A percentile compares a stretch with the other conserved stretches of the same genome.
Evolutionary conservation across 2,888 invertebrate species (phyloP).

Genomic region (Agrochola lota): DNA sequence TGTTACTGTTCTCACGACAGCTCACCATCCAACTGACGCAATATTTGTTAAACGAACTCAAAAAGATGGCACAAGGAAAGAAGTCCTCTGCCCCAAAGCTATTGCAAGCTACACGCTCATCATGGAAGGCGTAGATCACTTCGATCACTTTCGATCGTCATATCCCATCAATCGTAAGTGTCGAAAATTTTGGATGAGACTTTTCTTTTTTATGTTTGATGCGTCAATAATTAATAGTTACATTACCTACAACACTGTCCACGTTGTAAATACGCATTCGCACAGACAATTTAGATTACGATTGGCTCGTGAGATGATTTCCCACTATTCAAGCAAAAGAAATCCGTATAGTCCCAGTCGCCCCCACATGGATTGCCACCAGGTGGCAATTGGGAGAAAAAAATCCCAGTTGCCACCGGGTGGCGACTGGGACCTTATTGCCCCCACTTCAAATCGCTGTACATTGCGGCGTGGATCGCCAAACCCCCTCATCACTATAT

Average conservation of each 20-base stretch:
- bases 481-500: too few species aligned
- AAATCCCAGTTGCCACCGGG: too few species aligned
- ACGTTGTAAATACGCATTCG: not conserved
- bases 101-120: not conserved
- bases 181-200: constrained; percentile 12
- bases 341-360: too few species aligned
- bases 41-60: not conserved
- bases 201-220: constrained; percentile 28
- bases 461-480: too few species aligned
- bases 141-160: too few species aligned
- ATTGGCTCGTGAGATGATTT: constrained; percentile 11
- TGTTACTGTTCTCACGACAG: constrained; percentile 1
- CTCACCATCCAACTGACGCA: constrained; percentile 4
- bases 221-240: constrained; percentile 6
- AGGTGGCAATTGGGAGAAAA: too few species aligned
- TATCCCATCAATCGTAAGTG: too few species aligned
- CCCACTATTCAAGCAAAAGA: not conserved
- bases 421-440: too few species aligned
- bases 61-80: too few species aligned
- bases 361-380: too few species aligned
- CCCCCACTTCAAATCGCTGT: too few species aligned
- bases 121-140: not conserved
- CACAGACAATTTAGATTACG: not conserved
- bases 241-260: not conserved
- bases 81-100: too few species aligned